Evolutionary conservation across 2,113 vertebrate species (phyloP), one percentile per base, ranked within the genome.

Genomic region (Hiodon tergisus): DNA sequence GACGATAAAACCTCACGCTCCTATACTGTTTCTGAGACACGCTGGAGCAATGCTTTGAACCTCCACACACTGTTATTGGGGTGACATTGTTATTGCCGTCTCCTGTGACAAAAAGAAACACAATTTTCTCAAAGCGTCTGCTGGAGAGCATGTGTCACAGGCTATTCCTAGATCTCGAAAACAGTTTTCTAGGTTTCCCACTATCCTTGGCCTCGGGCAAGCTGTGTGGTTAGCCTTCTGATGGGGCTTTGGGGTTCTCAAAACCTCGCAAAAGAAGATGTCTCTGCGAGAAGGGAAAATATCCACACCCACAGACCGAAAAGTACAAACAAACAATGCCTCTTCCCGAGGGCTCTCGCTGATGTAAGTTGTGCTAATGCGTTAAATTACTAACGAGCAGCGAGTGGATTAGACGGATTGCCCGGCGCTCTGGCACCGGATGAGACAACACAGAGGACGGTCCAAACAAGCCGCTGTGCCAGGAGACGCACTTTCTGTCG

Each of bases 321-420:
- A 75, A 58, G 31, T 31, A 69, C 50, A 47, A 47, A 11, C 72
- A 84, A 85, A 82, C 74, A 82, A 83, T 76, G 71, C 74, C 78
- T 76, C 47, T 7, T 51, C 31, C 62, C 6, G 10, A 58, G 6
- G 8, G 74, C 31, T 58, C 55, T 75, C 81, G 78, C 73, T 83
- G 77, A 86, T 86, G 81, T 84, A 84, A 86, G 84, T 59, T 79
- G 80, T 31, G 31, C 31, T 31, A 81, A 60, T 81, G 79, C 84
- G 82, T 85, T 85, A 85, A 87, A 86, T 85, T 80, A 84, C 84
- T 87, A 88, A 88, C 84, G 82, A 87, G 82, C 87, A 86, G 80
- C 87, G 86, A 86, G 82, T 85, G 82, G 83, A 88, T 88, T 89
- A 87, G 82, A 83, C 82, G 74, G 80, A 84, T 86, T 87, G 84